phyloP scores from a whole-genome alignment of 2,797 vertebrate species.

The Lindbergichthys nudifrons region DNA sequence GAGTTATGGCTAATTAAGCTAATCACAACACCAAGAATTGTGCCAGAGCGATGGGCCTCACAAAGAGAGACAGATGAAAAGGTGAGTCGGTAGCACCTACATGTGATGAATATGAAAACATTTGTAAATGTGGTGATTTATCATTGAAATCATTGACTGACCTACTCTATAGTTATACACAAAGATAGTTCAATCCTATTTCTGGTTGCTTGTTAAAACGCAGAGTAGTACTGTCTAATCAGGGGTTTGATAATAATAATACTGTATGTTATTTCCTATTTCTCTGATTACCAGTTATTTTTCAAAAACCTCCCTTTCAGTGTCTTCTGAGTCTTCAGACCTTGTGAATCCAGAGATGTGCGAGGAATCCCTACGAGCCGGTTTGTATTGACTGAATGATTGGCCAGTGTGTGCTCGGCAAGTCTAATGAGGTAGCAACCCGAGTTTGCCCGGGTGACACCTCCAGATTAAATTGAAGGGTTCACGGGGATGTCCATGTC shows the following conservation, averaged over 20 bases:
- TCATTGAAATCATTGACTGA: background rate
- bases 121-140: background rate
- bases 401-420: slow-evolving; percentile 47
- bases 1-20: slow-evolving; percentile 78
- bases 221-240: background rate
- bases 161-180: background rate
- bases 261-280: background rate
- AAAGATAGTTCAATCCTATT: background rate
- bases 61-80: slow-evolving; percentile 60
- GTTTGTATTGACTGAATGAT: slow-evolving; percentile 61
- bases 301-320: slow-evolving; percentile 16
- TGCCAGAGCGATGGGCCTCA: slow-evolving; percentile 57
- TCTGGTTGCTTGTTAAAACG: background rate
- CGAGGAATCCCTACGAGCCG: slow-evolving; percentile 42
- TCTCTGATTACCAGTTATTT: slow-evolving; percentile 18
- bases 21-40: slow-evolving; percentile 71
- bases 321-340: slow-evolving; percentile 32
- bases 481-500: slow-evolving; percentile 47
- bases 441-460: slow-evolving; percentile 25
- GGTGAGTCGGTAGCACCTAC: slow-evolving; percentile 20
- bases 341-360: slow-evolving; percentile 46
- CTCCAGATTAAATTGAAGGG: slow-evolving; percentile 46
- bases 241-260: background rate
- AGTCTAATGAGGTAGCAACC: slow-evolving; percentile 55
- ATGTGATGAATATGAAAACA: slow-evolving; percentile 14